Percentiles rank a stretch among this genome's conserved stretches.
phyloP scores from a whole-genome alignment of 2,797 vertebrate genomes.

The Enteromius unitaeniatus region DNA sequence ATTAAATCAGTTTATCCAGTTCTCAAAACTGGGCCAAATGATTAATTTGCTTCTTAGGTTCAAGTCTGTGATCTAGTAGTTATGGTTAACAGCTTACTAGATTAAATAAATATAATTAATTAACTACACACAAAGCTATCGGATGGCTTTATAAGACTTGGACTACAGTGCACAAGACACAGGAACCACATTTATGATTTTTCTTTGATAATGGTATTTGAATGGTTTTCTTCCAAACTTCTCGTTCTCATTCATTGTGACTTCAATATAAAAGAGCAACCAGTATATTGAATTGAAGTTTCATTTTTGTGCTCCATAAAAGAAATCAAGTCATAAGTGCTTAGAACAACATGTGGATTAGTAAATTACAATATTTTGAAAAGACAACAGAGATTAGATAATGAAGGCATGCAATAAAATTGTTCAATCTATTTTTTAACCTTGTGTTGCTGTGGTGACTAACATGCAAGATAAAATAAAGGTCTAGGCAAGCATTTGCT shows the following conservation, averaged over 20 bases:
- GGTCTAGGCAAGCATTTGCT: slow-evolving; percentile 64
- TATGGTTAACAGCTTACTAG: background rate
- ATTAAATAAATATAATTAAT: background rate
- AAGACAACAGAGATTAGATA: slow-evolving; percentile 7
- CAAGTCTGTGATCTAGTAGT: background rate
- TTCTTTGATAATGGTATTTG: background rate
- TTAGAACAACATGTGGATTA: background rate
- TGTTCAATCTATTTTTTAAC: slow-evolving; percentile 52
- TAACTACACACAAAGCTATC: background rate
- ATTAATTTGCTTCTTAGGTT: background rate
- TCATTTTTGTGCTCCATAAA: background rate
- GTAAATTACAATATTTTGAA: background rate
- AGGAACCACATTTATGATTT: background rate
- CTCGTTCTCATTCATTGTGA: background rate
- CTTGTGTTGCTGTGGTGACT: slow-evolving; percentile 49
- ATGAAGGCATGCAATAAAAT: background rate
- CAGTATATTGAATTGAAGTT: background rate
- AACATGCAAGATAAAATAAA: slow-evolving; percentile 51
- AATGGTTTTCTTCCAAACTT: background rate
- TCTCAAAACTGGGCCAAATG: background rate
- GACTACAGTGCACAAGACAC: background rate
- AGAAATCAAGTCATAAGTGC: background rate
- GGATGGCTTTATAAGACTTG: background rate
- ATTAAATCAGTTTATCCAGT: background rate
- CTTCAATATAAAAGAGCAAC: background rate